These are phyloP conservation scores for Tenebrosternarchus preto DNA, from an alignment of 2,113 vertebrate genomes.

Conservation along the genomic window DNA sequence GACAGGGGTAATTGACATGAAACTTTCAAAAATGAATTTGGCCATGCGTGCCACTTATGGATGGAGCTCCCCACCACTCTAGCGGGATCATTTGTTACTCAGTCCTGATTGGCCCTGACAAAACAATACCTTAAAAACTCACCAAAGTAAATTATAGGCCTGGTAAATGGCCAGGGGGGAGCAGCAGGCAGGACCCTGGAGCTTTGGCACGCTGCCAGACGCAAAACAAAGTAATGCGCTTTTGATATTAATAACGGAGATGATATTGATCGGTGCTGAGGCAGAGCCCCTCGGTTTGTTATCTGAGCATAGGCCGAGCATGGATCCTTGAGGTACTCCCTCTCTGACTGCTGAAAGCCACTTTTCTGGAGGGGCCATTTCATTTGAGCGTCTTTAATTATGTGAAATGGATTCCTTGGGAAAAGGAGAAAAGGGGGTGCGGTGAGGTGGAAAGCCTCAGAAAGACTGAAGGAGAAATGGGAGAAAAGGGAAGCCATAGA, in stretches of 20 bases:
- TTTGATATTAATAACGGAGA: conserved; percentile 99
- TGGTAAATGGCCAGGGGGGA: conserved; percentile 86
- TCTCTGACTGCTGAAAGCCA: conserved; percentile 85
- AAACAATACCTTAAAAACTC: conserved; percentile 99
- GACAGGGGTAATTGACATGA: conserved; percentile 91
- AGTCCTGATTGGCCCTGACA: conserved; percentile 98
- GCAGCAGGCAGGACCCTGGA: conserved; percentile 62
- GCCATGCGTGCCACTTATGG: conserved; percentile 82
- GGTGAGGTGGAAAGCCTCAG: conserved; percentile 48
- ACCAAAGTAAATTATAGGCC: conserved; percentile 98
- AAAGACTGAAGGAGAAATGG: conserved; percentile 50
- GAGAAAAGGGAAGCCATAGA: conserved; percentile 44
- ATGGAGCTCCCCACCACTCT: conserved; percentile 80
- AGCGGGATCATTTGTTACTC: conserved; percentile 94
- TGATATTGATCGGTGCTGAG: conserved; percentile 91
- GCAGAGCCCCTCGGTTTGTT: conserved; percentile 78
- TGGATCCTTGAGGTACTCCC: conserved; percentile 86
- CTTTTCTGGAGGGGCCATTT: conserved; percentile 92
- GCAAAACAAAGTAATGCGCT: conserved; percentile 98
- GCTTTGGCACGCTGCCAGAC: conserved; percentile 86
- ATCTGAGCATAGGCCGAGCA: conserved; percentile 73
- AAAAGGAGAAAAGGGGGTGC: conserved; percentile 65
- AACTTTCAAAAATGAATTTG: conserved; percentile 98
- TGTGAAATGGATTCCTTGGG: conserved; percentile 87
- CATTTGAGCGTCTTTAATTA: conserved; percentile 96